phyloP scores from a whole-genome alignment of 2,113 vertebrate genomes.

The Geococcyx californianus region DNA sequence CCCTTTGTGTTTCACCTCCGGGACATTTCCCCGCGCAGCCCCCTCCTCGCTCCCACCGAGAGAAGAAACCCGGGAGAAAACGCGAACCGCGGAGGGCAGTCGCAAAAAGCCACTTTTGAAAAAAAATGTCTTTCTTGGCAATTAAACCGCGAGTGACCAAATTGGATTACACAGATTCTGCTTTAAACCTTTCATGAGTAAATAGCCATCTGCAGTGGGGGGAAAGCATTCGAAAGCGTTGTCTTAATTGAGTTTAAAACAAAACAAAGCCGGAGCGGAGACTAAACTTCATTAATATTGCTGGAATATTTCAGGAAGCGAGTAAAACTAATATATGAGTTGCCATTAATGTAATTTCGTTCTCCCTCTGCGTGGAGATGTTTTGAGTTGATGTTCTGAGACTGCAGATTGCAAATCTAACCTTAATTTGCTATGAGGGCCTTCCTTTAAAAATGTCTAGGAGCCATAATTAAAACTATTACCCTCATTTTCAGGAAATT shows the following conservation, averaged over 20 bases:
- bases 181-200: conserved; percentile 23
- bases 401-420: conserved; percentile 51
- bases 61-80: background rate
- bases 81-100: background rate
- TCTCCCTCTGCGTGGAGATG: conserved; percentile 22
- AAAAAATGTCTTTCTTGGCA: too few relatives aligned
- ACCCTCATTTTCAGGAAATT: conserved; percentile 72
- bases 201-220: background rate
- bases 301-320: conserved; percentile 27
- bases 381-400: conserved; percentile 42
- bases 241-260: conserved; percentile 39
- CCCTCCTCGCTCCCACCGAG: background rate
- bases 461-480: conserved; percentile 70
- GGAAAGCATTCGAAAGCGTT: conserved; percentile 16
- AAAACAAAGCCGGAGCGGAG: conserved; percentile 21
- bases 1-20: background rate
- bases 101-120: background rate
- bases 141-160: background rate
- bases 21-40: background rate
- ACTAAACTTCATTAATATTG: background rate
- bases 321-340: conserved; percentile 48
- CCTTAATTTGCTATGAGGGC: conserved; percentile 52
- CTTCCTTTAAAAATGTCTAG: conserved; percentile 69
- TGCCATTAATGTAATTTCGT: conserved; percentile 24
- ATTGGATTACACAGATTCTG: background rate